phyloP scores from a whole-genome alignment of 2,888 invertebrate genomes.

The Patella depressa region DNA sequence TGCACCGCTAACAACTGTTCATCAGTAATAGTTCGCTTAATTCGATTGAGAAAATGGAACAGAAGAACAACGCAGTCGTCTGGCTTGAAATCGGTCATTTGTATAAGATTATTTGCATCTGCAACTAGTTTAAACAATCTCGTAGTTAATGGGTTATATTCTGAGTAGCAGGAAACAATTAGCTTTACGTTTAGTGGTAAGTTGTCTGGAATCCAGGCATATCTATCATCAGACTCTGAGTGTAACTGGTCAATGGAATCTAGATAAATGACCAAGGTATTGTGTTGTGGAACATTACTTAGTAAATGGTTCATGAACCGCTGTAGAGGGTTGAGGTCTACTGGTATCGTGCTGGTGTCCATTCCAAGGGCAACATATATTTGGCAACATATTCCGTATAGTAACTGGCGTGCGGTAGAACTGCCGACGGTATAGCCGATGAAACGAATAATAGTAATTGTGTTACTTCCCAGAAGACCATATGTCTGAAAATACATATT shows the following conservation, averaged over 20 bases:
- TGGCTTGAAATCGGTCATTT: slow-evolving; percentile 34
- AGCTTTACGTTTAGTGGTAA: slow-evolving; percentile 64
- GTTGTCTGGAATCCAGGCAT: slow-evolving; percentile 61
- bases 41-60: slow-evolving; percentile 39
- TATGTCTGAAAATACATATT: slow-evolving; percentile 39
- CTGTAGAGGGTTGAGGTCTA: slow-evolving; percentile 55
- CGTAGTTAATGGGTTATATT: slow-evolving; percentile 47
- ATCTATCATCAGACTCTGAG: not conserved
- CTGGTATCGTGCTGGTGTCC: slow-evolving; percentile 43
- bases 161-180: slow-evolving; percentile 54
- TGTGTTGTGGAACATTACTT: slow-evolving; percentile 48
- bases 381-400: slow-evolving; percentile 62
- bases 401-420: slow-evolving; percentile 56
- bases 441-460: slow-evolving; percentile 55
- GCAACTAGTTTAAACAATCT: slow-evolving; percentile 32
- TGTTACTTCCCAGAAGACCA: slow-evolving; percentile 37
- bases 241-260: slow-evolving; percentile 48
- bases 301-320: slow-evolving; percentile 56
- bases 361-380: slow-evolving; percentile 45
- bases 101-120: slow-evolving; percentile 13
- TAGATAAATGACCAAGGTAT: slow-evolving; percentile 59
- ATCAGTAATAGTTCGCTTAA: slow-evolving; percentile 48
- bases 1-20: slow-evolving; percentile 52
- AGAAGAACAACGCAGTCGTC: slow-evolving; percentile 40
- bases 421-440: slow-evolving; percentile 57